phyloP scores from a whole-genome alignment of 2,113 vertebrate species.

The Genyomyrus donnyi region DNA sequence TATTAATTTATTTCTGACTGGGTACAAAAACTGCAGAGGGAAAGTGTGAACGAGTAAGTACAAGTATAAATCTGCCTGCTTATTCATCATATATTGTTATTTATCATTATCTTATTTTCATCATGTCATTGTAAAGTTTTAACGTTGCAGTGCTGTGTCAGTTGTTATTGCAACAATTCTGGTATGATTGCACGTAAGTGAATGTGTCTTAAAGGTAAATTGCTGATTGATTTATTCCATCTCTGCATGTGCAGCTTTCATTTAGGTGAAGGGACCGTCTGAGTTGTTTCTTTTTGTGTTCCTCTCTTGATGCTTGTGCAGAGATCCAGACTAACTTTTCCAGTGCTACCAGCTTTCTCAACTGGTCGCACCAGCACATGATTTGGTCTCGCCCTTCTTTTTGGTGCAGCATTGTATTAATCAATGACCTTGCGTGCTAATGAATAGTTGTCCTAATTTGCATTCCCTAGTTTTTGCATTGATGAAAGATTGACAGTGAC shows the following conservation, averaged over 20 bases:
- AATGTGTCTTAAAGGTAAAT: not conserved
- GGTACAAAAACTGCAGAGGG: not conserved
- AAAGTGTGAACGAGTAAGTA: not conserved
- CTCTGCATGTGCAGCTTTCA: not conserved
- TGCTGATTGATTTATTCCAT: not conserved
- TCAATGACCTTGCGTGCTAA: not conserved
- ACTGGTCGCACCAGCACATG: not conserved
- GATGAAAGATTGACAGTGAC: not conserved
- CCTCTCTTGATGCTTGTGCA: not conserved
- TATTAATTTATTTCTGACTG: not conserved
- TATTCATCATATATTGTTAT: not conserved
- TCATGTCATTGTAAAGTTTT: not conserved
- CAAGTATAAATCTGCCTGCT: not conserved
- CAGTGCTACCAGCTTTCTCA: not conserved
- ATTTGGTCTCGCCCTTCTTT: not conserved
- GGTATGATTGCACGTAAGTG: not conserved
- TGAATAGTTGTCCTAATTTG: not conserved
- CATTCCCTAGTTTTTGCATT: not conserved
- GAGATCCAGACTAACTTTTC: not conserved
- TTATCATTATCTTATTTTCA: not conserved
- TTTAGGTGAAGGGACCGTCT: not conserved
- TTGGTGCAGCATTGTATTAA: not conserved
- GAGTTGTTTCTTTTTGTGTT: not conserved
- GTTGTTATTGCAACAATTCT: not conserved
- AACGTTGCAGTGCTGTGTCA: not conserved